These are phyloP conservation scores for Dichetophora obliterata DNA, from an alignment of 2,888 invertebrate genomes.

Conservation along the genomic window DNA sequence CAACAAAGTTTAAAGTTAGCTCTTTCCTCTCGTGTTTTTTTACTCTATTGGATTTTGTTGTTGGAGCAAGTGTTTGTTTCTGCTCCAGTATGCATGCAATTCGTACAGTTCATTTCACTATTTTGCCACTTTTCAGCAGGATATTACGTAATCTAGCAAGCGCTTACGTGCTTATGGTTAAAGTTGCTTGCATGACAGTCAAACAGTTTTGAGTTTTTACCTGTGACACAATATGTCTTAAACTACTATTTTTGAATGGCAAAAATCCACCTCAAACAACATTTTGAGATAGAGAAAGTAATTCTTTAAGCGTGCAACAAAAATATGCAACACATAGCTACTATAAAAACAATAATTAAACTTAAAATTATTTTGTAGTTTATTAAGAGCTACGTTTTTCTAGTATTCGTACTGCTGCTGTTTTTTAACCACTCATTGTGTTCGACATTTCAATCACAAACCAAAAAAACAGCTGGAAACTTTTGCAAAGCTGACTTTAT, in stretches of 20 bases:
- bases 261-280: background rate
- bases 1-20: constrained; percentile 28
- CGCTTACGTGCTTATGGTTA: constrained; percentile 26
- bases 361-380: too few relatives aligned
- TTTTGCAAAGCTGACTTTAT: background rate
- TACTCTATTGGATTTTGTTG: background rate
- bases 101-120: constrained; percentile 6
- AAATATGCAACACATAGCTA: too few relatives aligned
- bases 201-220: too few relatives aligned
- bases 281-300: too few relatives aligned
- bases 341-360: background rate
- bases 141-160: constrained; percentile 36
- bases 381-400: background rate
- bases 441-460: background rate
- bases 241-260: background rate
- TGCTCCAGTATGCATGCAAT: background rate
- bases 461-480: background rate
- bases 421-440: background rate
- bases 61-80: constrained; percentile 4
- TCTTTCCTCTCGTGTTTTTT: background rate
- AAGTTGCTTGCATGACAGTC: background rate
- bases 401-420: background rate
- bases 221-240: too few relatives aligned
- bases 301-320: too few relatives aligned
- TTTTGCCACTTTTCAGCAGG: constrained; percentile 5